These are phyloP conservation scores for Eulemur albifrons DNA, from an alignment of 2,797 vertebrate species.

Conservation along the genomic window DNA sequence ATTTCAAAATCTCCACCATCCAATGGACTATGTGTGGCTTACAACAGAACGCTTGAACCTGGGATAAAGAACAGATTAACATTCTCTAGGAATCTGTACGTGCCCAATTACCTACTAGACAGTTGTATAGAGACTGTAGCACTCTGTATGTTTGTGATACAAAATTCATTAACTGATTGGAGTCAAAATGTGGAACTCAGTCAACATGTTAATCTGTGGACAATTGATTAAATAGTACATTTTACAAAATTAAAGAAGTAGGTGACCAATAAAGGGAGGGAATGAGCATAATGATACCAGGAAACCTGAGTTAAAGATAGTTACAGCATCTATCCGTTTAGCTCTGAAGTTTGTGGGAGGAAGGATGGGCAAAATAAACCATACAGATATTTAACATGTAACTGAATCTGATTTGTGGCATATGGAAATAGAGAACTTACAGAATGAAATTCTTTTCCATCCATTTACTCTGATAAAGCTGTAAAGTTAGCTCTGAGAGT, in stretches of 20 bases:
- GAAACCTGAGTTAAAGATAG: not conserved
- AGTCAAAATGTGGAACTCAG: not conserved
- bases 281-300: not conserved
- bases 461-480: slow-evolving; percentile 21
- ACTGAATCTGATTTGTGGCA: not conserved
- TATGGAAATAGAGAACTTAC: not conserved
- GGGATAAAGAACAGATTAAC: not conserved
- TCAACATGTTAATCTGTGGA: not conserved
- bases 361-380: not conserved
- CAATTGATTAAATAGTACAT: not conserved
- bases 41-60: not conserved
- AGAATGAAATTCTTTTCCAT: not conserved
- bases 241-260: not conserved
- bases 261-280: not conserved
- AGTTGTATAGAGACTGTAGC: not conserved
- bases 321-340: not conserved
- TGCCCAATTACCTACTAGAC: not conserved
- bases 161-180: not conserved
- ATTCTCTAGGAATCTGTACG: not conserved
- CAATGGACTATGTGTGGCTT: not conserved
- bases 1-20: not conserved
- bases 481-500: not conserved
- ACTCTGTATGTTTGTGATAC: not conserved
- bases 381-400: not conserved
- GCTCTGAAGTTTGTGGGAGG: not conserved